Evolutionary conservation across 2,113 vertebrate genomes (phyloP).

Genomic region (Rattus norvegicus): DNA sequence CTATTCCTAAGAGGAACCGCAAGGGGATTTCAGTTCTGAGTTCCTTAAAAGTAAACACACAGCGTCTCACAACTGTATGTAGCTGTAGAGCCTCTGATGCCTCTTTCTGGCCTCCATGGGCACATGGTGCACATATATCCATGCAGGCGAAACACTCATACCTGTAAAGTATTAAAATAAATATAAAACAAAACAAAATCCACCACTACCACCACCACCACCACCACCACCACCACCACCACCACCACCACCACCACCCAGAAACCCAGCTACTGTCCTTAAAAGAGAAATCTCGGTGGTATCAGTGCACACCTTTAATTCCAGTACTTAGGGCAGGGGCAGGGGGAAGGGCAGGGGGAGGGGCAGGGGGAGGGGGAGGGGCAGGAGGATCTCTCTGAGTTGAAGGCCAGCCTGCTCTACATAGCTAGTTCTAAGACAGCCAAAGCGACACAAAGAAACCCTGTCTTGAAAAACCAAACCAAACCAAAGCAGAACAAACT

Average conservation of each 20-base stretch:
- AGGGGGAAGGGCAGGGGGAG: no score
- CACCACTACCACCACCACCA: neutral
- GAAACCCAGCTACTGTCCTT: conserved; percentile 33
- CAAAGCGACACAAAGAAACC: neutral
- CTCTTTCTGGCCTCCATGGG: neutral
- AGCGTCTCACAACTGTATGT: neutral
- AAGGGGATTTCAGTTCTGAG: conserved; percentile 40
- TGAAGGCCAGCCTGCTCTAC: neutral
- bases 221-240: neutral
- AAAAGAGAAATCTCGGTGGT: neutral
- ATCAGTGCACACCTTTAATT: neutral
- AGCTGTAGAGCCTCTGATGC: neutral
- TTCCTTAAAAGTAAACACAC: conserved; percentile 32
- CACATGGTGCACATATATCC: neutral
- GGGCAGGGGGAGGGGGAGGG: neutral
- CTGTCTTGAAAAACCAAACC: neutral
- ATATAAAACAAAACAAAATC: neutral
- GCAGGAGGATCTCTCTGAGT: neutral
- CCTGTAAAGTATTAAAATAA: neutral
- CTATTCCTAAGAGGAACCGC: conserved; percentile 61
- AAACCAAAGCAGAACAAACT: no score
- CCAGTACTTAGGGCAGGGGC: neutral
- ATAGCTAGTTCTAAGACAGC: neutral
- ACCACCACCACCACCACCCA: neutral
- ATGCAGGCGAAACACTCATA: neutral